Evolutionary conservation across 2,113 vertebrate species (phyloP).

Genomic region (Larimichthys polyactis): DNA sequence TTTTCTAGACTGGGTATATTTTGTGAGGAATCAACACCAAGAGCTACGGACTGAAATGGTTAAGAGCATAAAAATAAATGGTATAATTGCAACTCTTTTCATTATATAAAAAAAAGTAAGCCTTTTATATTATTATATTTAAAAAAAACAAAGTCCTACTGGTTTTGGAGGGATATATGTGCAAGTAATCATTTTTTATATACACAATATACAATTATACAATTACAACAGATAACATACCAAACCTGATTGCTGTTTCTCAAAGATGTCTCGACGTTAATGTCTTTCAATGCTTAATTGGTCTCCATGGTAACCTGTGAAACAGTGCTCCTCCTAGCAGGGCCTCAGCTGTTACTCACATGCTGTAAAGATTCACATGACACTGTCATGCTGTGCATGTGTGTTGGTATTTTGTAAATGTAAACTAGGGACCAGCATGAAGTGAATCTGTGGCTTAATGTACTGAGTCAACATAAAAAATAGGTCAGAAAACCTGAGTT

Average conservation of each 20-base stretch:
- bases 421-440: background rate
- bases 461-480: background rate
- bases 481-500: background rate
- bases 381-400: constrained; percentile 2
- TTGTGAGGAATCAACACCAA: background rate
- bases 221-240: no score
- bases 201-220: no score
- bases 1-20: background rate
- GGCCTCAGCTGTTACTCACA: constrained; percentile 36
- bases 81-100: background rate
- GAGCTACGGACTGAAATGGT: background rate
- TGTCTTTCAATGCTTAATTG: constrained; percentile 1
- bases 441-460: background rate
- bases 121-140: background rate
- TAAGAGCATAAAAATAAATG: background rate
- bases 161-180: background rate
- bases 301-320: constrained; percentile 44
- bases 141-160: background rate
- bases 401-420: constrained; percentile 1
- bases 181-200: background rate
- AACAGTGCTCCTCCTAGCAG: constrained; percentile 3
- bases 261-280: no score
- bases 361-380: constrained; percentile 5
- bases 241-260: constrained; percentile 1
- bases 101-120: background rate